phyloP scores from a whole-genome alignment of 2,113 vertebrate species.

The Periophthalmus modestus region DNA sequence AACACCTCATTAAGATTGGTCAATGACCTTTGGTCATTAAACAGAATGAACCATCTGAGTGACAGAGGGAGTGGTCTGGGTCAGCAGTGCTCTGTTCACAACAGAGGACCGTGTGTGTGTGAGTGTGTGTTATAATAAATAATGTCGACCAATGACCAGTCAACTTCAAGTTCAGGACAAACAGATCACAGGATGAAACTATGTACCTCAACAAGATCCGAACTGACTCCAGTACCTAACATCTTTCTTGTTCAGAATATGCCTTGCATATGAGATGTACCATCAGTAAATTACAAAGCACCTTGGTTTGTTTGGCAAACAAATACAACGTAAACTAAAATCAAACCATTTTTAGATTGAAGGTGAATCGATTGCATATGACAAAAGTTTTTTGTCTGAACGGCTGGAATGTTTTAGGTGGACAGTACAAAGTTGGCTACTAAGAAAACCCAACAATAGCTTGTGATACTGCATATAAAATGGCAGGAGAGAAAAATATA shows the following conservation, averaged over 20 bases:
- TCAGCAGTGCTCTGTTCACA: conserved; percentile 87
- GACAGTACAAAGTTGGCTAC: conserved; percentile 92
- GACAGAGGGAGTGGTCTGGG: conserved; percentile 81
- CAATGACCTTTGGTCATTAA: conserved; percentile 95
- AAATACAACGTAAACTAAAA: conserved; percentile 79
- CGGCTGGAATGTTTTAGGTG: conserved; percentile 94
- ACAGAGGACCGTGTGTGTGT: conserved; percentile 77
- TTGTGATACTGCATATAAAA: conserved; percentile 99
- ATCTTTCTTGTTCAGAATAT: conserved; percentile 80
- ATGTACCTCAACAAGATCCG: conserved; percentile 87
- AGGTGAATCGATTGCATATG: conserved; percentile 92
- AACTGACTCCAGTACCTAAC: conserved; percentile 88
- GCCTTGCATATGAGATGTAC: conserved; percentile 97
- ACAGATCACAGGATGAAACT: conserved; percentile 83
- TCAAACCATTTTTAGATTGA: conserved; percentile 62
- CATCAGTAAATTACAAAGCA: conserved; percentile 96
- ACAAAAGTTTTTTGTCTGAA: conserved; percentile 81
- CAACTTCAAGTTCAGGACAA: conserved; percentile 94
- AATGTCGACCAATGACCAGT: conserved; percentile 93
- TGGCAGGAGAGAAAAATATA: conserved; percentile 89
- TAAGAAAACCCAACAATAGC: conserved; percentile 95
- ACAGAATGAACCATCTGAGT: conserved; percentile 60
- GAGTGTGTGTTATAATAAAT: conserved; percentile 90
- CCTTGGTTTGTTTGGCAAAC: conserved; percentile 95
- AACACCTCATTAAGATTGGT: conserved; percentile 79